phyloP scores from a whole-genome alignment of 2,113 vertebrate genomes.

The Donacobius atricapilla region DNA sequence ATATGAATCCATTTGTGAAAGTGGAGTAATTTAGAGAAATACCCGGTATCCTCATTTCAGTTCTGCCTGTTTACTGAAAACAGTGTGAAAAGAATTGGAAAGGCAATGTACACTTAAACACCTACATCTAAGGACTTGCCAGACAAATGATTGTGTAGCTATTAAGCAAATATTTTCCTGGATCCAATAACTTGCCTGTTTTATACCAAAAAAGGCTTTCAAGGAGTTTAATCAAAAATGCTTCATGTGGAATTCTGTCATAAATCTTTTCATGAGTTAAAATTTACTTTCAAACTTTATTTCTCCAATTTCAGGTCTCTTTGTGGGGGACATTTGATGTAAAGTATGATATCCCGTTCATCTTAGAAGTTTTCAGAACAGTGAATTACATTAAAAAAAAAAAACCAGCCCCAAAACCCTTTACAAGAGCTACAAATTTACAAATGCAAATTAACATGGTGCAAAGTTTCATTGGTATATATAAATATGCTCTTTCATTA shows the following conservation, averaged over 20 bases:
- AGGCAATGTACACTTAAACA: slow-evolving; percentile 4
- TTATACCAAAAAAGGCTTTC: neutral
- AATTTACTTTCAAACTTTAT: neutral
- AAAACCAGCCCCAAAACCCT: neutral
- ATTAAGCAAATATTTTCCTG: neutral
- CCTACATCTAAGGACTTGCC: slow-evolving; percentile 9
- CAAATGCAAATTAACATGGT: neutral
- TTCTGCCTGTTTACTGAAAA: slow-evolving; percentile 65
- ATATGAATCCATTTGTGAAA: slow-evolving; percentile 77
- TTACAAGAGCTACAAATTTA: neutral
- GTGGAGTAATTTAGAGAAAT: slow-evolving; percentile 72
- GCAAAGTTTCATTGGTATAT: neutral
- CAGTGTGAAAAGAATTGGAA: slow-evolving; percentile 35
- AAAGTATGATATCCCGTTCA: neutral
- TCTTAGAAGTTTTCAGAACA: neutral
- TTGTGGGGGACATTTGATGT: neutral
- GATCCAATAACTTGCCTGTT: neutral
- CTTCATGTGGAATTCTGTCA: neutral
- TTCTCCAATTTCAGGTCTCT: neutral
- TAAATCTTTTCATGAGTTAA: neutral
- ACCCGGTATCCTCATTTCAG: slow-evolving; percentile 44
- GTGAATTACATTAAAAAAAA: neutral
- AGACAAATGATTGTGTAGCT: slow-evolving; percentile 30
- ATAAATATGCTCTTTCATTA: neutral
- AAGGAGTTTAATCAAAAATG: neutral